phyloP scores from a whole-genome alignment of 2,113 vertebrate species.

The Eulemur rufifrons region DNA sequence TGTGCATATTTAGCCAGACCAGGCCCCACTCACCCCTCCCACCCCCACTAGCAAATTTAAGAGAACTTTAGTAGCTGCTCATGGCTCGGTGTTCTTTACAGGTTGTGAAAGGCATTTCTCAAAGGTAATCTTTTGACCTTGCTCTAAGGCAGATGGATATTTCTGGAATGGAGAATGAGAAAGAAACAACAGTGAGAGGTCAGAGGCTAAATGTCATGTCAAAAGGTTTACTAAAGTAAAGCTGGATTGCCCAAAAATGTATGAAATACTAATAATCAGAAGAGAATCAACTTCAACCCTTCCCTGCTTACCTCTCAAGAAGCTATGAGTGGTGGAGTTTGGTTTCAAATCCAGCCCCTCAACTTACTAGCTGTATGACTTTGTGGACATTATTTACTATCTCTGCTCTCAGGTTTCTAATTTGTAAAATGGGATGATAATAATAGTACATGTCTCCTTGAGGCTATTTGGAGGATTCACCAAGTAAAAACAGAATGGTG shows the following conservation, averaged over 20 bases:
- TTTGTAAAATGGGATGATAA: background rate
- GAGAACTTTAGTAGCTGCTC: background rate
- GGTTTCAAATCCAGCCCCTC: background rate
- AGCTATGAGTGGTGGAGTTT: background rate
- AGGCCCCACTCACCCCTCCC: rapidly evolving
- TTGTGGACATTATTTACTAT: background rate
- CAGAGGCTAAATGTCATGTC: background rate
- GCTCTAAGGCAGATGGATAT: background rate
- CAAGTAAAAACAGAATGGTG: background rate
- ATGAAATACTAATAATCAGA: rapidly evolving
- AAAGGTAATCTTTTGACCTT: background rate
- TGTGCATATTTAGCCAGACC: background rate
- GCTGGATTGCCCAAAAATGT: background rate
- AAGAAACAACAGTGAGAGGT: background rate
- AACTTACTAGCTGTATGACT: background rate
- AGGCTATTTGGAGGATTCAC: background rate
- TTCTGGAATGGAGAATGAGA: background rate
- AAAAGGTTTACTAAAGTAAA: too few relatives aligned
- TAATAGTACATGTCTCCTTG: background rate
- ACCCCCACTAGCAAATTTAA: too few relatives aligned
- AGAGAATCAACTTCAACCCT: background rate
- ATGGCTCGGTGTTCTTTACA: background rate
- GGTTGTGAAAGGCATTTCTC: background rate
- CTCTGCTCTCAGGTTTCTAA: background rate
- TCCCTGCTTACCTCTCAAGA: background rate